Evolutionary conservation across 2,797 vertebrate genomes (phyloP).

Genomic region (Huso huso): DNA sequence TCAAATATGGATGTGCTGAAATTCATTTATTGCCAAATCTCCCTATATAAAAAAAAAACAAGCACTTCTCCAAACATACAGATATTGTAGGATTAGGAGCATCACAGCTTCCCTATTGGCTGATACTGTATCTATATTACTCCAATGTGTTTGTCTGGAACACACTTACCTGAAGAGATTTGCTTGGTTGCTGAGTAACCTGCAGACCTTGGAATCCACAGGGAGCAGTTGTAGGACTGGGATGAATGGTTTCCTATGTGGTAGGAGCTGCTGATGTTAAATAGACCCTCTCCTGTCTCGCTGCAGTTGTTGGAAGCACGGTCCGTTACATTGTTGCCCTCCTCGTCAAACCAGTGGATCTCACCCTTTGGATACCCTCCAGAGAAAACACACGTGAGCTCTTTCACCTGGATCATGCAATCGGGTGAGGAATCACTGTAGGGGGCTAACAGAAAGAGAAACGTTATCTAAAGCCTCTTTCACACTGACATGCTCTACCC

Average conservation of each 20-base stretch:
- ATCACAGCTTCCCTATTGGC: too few relatives aligned
- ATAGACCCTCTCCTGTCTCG: not conserved
- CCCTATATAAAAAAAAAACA: too few relatives aligned
- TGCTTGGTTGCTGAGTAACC: not conserved
- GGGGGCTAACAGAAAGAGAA: not conserved
- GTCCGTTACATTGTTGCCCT: not conserved
- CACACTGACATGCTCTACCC: too few relatives aligned
- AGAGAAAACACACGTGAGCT: not conserved
- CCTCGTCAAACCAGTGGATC: not conserved
- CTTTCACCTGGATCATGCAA: not conserved
- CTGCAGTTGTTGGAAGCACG: not conserved
- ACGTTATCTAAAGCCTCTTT: not conserved
- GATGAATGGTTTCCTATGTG: not conserved
- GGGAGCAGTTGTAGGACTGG: not conserved
- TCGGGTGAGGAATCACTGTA: not conserved
- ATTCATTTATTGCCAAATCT: too few relatives aligned
- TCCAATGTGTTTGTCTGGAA: too few relatives aligned
- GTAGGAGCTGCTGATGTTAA: not conserved
- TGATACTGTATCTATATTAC: too few relatives aligned
- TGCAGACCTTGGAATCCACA: not conserved
- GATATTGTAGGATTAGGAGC: too few relatives aligned
- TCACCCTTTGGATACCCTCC: not conserved
- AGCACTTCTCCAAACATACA: too few relatives aligned
- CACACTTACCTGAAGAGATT: not conserved
- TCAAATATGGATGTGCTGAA: too few relatives aligned